A percentile compares a stretch with the other conserved stretches of the same genome.
These are phyloP conservation scores for Troides oblongomaculatus DNA, from an alignment of 2,888 invertebrate genomes.

Conservation along the genomic window DNA sequence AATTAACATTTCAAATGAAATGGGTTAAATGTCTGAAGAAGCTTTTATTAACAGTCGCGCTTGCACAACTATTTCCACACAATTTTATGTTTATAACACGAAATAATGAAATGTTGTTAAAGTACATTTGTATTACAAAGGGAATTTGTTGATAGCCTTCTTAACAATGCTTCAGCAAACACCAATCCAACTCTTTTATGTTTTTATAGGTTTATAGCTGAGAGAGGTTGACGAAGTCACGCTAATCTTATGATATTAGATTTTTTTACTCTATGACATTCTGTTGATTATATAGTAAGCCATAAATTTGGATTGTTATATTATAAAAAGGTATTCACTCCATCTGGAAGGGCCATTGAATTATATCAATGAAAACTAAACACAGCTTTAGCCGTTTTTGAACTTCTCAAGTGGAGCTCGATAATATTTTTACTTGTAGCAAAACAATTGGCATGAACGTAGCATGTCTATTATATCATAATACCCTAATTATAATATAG, in stretches of 20 bases:
- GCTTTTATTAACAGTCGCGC: neutral
- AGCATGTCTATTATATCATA: no score
- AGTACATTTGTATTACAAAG: slow-evolving; percentile 20
- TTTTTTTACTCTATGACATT: neutral
- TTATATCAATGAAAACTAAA: neutral
- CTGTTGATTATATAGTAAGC: neutral
- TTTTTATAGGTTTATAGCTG: slow-evolving; percentile 25
- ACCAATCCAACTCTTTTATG: slow-evolving; percentile 22
- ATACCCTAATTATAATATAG: no score
- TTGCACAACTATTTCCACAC: slow-evolving; percentile 8
- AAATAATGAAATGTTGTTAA: slow-evolving; percentile 25
- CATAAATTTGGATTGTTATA: slow-evolving; percentile 1
- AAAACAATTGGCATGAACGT: no score
- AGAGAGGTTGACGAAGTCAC: slow-evolving; percentile 9
- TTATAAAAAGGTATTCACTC: neutral
- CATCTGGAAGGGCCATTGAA: neutral
- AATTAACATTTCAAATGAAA: neutral
- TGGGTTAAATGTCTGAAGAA: neutral
- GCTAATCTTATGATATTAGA: slow-evolving; percentile 9
- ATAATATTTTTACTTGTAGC: no score
- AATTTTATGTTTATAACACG: slow-evolving; percentile 11
- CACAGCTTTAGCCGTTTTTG: neutral
- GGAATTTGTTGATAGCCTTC: slow-evolving; percentile 13
- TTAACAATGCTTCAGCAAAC: slow-evolving; percentile 24
- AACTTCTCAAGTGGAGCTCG: no score